Evolutionary conservation across 2,797 vertebrate genomes (phyloP).

Genomic region (Natrix natrix): DNA sequence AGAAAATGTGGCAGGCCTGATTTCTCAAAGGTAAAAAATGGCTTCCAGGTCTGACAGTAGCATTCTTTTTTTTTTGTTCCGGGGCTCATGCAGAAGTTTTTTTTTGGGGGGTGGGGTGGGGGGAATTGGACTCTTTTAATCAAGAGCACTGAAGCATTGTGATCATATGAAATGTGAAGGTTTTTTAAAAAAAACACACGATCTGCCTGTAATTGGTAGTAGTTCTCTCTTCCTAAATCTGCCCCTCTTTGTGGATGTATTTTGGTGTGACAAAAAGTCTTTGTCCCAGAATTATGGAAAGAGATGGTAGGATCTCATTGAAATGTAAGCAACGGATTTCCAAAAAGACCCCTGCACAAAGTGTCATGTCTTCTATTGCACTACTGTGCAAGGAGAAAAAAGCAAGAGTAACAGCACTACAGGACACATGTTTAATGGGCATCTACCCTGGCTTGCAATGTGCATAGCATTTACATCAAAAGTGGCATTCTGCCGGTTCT

Average conservation of each 20-base stretch:
- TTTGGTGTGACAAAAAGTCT: neutral
- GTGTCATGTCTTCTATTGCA: neutral
- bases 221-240: neutral
- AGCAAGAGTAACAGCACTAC: too few relatives aligned
- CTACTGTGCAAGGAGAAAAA: neutral
- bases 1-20: too few relatives aligned
- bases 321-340: neutral
- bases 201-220: neutral
- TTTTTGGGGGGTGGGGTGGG: too few relatives aligned
- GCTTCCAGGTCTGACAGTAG: neutral
- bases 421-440: neutral
- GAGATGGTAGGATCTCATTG: neutral
- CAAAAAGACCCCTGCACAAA: neutral
- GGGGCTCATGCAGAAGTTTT: neutral
- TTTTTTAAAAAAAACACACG: too few relatives aligned
- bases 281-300: neutral
- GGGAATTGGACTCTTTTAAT: neutral
- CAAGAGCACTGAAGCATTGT: neutral
- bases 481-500: too few relatives aligned
- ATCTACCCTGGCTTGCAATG: neutral
- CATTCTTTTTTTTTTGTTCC: neutral
- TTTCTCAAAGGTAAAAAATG: too few relatives aligned
- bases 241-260: neutral
- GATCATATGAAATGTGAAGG: neutral
- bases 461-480: neutral